phyloP scores from a whole-genome alignment of 2,888 invertebrate genomes.

The Vandiemenella viatica region DNA sequence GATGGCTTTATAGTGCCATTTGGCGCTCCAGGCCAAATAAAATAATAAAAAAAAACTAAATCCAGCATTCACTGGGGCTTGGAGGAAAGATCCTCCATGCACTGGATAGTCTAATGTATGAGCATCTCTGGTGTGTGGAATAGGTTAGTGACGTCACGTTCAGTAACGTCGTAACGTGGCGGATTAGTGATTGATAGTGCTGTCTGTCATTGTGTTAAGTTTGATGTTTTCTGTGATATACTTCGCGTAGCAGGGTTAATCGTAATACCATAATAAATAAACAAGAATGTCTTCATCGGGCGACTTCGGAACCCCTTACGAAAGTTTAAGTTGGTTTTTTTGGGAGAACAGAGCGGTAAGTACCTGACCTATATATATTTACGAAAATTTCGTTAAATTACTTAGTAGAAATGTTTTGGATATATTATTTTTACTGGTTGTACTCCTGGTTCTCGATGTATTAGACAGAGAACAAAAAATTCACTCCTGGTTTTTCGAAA shows the following conservation, averaged over 20 bases:
- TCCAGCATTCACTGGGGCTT: too few species aligned
- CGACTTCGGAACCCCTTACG: conserved; percentile 98
- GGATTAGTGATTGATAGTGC: conserved; percentile 13
- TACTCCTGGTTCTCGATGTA: background rate
- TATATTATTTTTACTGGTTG: background rate
- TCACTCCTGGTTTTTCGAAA: too few species aligned
- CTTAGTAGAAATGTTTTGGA: background rate
- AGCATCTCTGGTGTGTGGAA: too few species aligned
- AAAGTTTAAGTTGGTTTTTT: conserved; percentile 98
- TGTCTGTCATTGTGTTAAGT: conserved; percentile 13
- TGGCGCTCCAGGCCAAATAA: too few species aligned
- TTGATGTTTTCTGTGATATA: conserved; percentile 13
- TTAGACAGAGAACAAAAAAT: too few species aligned
- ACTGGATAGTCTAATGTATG: too few species aligned
- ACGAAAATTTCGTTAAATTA: background rate
- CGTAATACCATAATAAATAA: conserved; percentile 1
- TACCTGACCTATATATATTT: background rate
- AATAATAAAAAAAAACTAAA: too few species aligned
- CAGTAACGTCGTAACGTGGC: conserved; percentile 15
- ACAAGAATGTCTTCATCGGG: conserved; percentile 70
- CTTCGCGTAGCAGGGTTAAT: conserved; percentile 4
- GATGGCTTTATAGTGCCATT: too few species aligned
- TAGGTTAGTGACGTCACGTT: conserved; percentile 13
- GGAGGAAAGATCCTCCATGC: too few species aligned
- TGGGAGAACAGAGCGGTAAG: conserved; percentile 96